Conservation (phyloP, 2,888 invertebrate species). For the Podabrus alpinus region DNA sequence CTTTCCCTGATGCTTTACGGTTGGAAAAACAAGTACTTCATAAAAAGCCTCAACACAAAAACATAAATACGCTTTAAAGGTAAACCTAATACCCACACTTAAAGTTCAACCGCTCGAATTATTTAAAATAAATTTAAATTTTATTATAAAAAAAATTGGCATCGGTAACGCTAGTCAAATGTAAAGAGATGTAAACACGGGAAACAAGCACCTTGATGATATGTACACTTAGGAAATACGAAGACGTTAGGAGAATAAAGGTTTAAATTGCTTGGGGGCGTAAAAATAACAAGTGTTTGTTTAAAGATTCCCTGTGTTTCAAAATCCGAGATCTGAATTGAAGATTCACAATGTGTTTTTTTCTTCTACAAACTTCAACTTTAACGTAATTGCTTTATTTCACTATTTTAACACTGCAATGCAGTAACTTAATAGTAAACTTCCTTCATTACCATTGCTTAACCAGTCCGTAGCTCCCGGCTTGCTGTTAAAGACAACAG, state of each 20-base stretch:
- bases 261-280: slow-evolving; percentile 23
- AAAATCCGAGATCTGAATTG: slow-evolving; percentile 18
- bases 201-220: slow-evolving; percentile 27
- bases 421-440: neutral
- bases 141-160: slow-evolving; percentile 12
- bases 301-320: slow-evolving; percentile 23
- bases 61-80: slow-evolving; percentile 19
- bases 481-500: neutral
- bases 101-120: neutral
- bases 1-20: slow-evolving; percentile 21
- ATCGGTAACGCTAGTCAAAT: slow-evolving; percentile 23
- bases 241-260: slow-evolving; percentile 22
- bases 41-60: slow-evolving; percentile 23
- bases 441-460: neutral
- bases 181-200: slow-evolving; percentile 20
- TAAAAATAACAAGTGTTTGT: slow-evolving; percentile 29
- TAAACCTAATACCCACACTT: slow-evolving; percentile 1
- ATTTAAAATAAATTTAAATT: neutral
- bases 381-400: slow-evolving; percentile 16
- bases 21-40: slow-evolving; percentile 20
- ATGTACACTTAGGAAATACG: slow-evolving; percentile 23
- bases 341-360: slow-evolving; percentile 10
- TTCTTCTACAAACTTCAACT: slow-evolving; percentile 6
- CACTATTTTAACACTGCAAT: neutral
- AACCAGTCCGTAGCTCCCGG: neutral